Percentiles rank a stretch among this genome's conserved stretches.
These are phyloP conservation scores for Rhagologus leucostigma DNA, from an alignment of 2,113 vertebrate species.

Conservation along the genomic window DNA sequence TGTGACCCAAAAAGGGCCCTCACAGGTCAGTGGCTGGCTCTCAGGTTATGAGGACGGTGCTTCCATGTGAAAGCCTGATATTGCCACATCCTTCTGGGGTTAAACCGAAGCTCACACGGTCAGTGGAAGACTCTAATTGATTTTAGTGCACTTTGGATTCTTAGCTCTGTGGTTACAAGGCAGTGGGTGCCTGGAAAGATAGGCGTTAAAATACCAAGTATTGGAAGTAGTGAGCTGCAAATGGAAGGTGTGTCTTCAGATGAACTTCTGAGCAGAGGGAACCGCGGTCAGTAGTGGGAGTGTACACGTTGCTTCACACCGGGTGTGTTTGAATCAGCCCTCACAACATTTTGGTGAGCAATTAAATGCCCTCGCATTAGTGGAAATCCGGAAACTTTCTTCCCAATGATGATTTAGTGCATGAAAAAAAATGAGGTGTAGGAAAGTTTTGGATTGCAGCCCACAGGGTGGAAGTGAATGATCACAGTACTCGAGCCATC, in stretches of 20 bases:
- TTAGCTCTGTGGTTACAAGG: not conserved
- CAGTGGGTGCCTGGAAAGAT: not conserved
- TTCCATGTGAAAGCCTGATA: not conserved
- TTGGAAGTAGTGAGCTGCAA: not conserved
- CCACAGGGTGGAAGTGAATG: conserved; percentile 15
- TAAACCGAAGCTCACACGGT: not conserved
- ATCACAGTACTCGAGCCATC: conserved; percentile 11
- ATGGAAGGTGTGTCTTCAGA: not conserved
- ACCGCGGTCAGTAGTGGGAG: not conserved
- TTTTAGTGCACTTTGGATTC: not conserved
- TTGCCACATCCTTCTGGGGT: not conserved
- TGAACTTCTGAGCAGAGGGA: not conserved
- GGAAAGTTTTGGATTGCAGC: not conserved
- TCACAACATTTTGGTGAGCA: not conserved
- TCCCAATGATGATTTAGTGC: not conserved
- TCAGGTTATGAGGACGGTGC: not conserved
- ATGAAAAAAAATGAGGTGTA: not conserved
- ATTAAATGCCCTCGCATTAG: not conserved
- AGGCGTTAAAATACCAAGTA: not conserved
- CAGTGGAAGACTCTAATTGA: not conserved
- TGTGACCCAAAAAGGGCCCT: not conserved
- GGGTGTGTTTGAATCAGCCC: not conserved
- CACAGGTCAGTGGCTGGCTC: not conserved
- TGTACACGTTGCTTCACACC: accelerated
- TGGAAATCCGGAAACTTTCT: not conserved